Base-by-base conservation (phyloP, 1,140 invertebrate genomes). In the Hyposmocoma kahamanoa region DNA sequence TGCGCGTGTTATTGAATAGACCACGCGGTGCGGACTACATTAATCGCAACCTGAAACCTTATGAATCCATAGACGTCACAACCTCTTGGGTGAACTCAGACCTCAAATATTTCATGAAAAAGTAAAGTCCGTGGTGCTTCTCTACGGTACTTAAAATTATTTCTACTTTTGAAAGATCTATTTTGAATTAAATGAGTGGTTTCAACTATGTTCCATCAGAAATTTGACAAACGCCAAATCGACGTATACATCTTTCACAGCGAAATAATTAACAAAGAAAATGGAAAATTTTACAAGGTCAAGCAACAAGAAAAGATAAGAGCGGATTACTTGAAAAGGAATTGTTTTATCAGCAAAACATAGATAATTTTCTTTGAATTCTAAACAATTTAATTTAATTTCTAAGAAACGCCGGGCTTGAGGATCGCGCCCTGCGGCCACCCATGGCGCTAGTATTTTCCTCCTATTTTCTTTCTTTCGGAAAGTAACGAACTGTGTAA, bases 401-500 rank as follows among this genome's bases (percentile, higher is more conserved):
- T 44, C 41, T 41, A 41, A 43, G 48, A 43, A 47, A 43, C 43
- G 30, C 36, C 26, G 18, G 46, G 36, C 39, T 49, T 36, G 36
- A 28, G 41, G 42, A 43, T 51, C 39, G 42, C 50, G 59, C 56
- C 63, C 53, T 50, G 53, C 50, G 66, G 57, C 60, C 57, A 66
- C 47, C 59, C 56, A 56, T 62, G 38, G 46, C 53, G 60, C 53
- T 67, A 72, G 56, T 47, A 53, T 62, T 78, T 75, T 67, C 66
- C 64, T 72, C 59, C 64, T 54, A 72, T 73, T 70, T 78, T 74
- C 65, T 72, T 74, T 76, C 69, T 72, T 69, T 65, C 58, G 53
- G 50, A 52, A 67, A 64, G 71, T 78, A 81, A 78, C 72, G 74
- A 81, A 78, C 74, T 78, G 71, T 78, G 72, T 76, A 76, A 80